phyloP scores from a whole-genome alignment of 1,140 invertebrate species.

The Aricia agestis region DNA sequence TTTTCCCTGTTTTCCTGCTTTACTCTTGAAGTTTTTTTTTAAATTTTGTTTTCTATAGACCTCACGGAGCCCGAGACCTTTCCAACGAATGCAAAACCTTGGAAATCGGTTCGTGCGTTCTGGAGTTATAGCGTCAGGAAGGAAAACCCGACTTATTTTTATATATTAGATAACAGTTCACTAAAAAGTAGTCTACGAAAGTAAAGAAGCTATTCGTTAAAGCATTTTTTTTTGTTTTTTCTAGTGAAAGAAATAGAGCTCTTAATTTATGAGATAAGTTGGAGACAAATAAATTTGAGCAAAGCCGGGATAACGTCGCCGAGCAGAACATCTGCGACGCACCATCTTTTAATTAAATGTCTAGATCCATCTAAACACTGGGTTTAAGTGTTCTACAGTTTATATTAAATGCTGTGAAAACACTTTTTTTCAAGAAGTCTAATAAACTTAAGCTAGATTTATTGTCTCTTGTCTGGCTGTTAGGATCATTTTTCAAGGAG shows the following conservation, averaged over 20 bases:
- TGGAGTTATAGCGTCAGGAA: too few relatives aligned
- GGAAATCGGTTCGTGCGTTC: too few relatives aligned
- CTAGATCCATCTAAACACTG: conserved; percentile 1
- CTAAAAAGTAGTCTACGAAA: background rate
- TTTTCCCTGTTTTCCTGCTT: too few relatives aligned
- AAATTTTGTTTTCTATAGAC: too few relatives aligned
- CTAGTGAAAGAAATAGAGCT: background rate
- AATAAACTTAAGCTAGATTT: background rate
- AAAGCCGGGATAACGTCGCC: conserved; percentile 20
- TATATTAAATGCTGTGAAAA: background rate
- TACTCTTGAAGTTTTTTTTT: too few relatives aligned
- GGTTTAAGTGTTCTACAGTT: background rate
- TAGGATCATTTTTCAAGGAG: background rate
- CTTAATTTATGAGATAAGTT: background rate
- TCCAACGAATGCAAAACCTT: too few relatives aligned
- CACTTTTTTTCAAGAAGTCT: background rate
- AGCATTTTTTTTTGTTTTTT: background rate
- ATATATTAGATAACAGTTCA: too few relatives aligned
- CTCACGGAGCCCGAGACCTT: too few relatives aligned
- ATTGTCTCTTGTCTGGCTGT: background rate
- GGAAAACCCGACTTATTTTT: too few relatives aligned
- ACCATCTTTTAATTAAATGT: conserved; percentile 19
- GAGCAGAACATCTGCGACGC: conserved; percentile 15
- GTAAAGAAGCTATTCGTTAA: background rate
- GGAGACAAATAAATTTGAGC: conserved; percentile 18